Percentiles rank a stretch among this genome's conserved stretches.
Conservation (phyloP, 2,888 invertebrate genomes). For the Leucophenga montana region DNA sequence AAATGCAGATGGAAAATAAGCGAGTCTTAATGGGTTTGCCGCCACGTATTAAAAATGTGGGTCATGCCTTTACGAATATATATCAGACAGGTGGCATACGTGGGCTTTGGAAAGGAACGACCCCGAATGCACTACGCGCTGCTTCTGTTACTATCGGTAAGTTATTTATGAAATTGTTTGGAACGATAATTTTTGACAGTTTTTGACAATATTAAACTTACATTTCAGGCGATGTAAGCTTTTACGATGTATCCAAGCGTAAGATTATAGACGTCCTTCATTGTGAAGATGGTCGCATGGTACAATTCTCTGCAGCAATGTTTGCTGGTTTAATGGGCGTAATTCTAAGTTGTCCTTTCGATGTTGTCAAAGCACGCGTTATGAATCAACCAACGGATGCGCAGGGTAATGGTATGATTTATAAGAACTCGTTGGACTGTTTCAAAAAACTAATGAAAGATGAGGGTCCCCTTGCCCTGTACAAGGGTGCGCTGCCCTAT, state of each 20-base stretch:
- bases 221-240: slow-evolving; percentile 79
- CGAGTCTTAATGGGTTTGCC: slow-evolving; percentile 83
- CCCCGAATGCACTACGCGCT: slow-evolving; percentile 87
- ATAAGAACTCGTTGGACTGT: slow-evolving; percentile 88
- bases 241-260: slow-evolving; percentile 75
- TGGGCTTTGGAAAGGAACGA: slow-evolving; percentile 89
- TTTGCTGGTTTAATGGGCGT: slow-evolving; percentile 46
- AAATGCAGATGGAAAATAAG: slow-evolving; percentile 92
- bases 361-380: slow-evolving; percentile 51
- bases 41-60: slow-evolving; percentile 81
- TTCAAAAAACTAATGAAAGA: slow-evolving; percentile 83
- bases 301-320: slow-evolving; percentile 46
- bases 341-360: slow-evolving; percentile 48
- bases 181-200: background rate
- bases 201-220: background rate
- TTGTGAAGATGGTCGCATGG: slow-evolving; percentile 36
- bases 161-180: too few species aligned
- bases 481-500: slow-evolving; percentile 91
- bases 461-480: slow-evolving; percentile 86
- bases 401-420: slow-evolving; percentile 78
- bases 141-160: slow-evolving; percentile 81
- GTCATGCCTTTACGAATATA: slow-evolving; percentile 82
- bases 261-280: slow-evolving; percentile 32
- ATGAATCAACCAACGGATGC: slow-evolving; percentile 47
- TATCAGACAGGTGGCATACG: slow-evolving; percentile 80